Percentiles rank a stretch among this genome's conserved stretches.
phyloP scores from a whole-genome alignment of 2,113 vertebrate genomes.

The Phasianus colchicus region DNA sequence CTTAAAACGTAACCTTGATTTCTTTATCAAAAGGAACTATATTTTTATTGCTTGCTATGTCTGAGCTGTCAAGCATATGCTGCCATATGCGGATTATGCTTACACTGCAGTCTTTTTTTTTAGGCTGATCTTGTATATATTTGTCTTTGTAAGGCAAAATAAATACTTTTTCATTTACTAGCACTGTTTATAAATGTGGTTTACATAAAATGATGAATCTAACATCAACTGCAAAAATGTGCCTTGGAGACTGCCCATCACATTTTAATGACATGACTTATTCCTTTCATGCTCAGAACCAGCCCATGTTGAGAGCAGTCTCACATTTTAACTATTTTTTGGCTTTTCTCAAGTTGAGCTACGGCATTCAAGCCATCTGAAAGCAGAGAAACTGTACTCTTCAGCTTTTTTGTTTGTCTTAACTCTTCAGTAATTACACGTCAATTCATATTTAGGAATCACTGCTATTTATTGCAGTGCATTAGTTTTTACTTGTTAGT shows the following conservation, averaged over 20 bases:
- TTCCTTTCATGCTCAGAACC: conserved; percentile 67
- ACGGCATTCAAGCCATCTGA: conserved; percentile 50
- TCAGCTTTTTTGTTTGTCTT: conserved; percentile 13
- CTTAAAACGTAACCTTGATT: not conserved
- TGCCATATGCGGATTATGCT: not conserved
- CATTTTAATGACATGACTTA: conserved; percentile 79
- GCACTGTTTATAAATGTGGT: conserved; percentile 69
- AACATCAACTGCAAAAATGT: conserved; percentile 65
- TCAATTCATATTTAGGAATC: not conserved
- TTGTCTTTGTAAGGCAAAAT: conserved; percentile 24
- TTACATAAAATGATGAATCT: conserved; percentile 65
- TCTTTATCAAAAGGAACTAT: not conserved
- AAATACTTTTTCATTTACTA: conserved; percentile 31
- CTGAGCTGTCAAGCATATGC: not conserved
- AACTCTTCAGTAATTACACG: conserved; percentile 37
- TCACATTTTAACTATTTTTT: conserved; percentile 67
- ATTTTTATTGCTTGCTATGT: not conserved
- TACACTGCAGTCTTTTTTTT: not conserved
- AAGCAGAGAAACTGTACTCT: conserved; percentile 38
- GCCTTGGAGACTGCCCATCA: conserved; percentile 68
- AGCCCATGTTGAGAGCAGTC: conserved; percentile 56
- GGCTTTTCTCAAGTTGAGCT: conserved; percentile 51
- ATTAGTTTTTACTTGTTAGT: not conserved
- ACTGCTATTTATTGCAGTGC: not conserved
- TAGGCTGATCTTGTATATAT: not conserved